Evolutionary conservation across 2,888 invertebrate species (phyloP).

Genomic region (Pinctada fucata): DNA sequence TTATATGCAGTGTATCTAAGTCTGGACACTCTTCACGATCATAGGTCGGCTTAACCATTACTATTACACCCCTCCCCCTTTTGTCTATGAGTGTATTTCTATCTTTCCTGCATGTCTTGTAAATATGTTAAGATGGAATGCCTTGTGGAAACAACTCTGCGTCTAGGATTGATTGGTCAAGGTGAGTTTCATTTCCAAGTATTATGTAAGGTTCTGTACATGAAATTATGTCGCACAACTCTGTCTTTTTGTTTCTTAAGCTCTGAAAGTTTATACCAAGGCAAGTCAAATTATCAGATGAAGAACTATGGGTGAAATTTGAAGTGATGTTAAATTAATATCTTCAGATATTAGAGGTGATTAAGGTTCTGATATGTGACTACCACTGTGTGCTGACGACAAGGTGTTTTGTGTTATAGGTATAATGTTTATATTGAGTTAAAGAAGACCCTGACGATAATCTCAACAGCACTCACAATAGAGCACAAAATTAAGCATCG

Average conservation of each 20-base stretch:
- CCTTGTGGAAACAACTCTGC: conserved; percentile 18
- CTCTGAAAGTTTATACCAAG: conserved; percentile 31
- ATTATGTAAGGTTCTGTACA: conserved; percentile 16
- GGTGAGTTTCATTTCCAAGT: conserved; percentile 15
- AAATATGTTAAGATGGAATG: conserved; percentile 15
- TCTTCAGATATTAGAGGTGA: not conserved
- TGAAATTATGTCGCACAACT: conserved; percentile 18
- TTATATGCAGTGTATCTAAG: conserved; percentile 6
- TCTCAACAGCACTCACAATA: no score
- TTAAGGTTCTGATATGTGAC: not conserved
- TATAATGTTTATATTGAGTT: no score
- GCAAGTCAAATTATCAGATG: not conserved
- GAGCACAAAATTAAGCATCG: no score
- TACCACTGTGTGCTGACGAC: not conserved
- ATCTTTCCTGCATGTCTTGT: conserved; percentile 8
- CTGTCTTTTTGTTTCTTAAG: conserved; percentile 9
- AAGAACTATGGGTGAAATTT: not conserved
- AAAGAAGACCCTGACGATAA: no score
- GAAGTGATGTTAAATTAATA: not conserved
- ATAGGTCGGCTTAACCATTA: not conserved
- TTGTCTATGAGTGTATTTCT: conserved; percentile 5
- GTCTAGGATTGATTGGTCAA: not conserved
- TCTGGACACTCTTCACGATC: conserved; percentile 18
- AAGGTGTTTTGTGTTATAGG: not conserved
- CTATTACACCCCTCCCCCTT: conserved; percentile 12